Evolutionary conservation across 2,797 vertebrate genomes (phyloP).

Genomic region (Sebastes nivosus): DNA sequence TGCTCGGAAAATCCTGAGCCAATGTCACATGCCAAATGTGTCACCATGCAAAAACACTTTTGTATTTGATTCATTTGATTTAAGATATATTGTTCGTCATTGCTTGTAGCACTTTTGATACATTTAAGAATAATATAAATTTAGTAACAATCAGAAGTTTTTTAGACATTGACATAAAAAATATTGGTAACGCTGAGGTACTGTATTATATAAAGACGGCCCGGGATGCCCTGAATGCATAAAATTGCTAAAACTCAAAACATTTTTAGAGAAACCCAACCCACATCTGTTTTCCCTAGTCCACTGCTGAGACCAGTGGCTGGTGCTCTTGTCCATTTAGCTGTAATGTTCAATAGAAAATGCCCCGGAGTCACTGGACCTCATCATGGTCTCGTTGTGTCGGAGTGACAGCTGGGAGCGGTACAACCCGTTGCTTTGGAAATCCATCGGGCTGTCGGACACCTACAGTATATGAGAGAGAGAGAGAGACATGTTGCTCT

Average conservation of each 20-base stretch:
- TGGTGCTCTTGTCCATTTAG: constrained; percentile 34
- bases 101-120: not conserved
- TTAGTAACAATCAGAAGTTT: not conserved
- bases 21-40: not conserved
- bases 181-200: not conserved
- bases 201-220: not conserved
- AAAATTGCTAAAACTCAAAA: not conserved
- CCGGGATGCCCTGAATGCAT: not conserved
- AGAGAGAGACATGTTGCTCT: not conserved
- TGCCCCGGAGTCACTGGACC: constrained; percentile 87
- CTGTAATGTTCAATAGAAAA: constrained; percentile 87
- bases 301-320: not conserved
- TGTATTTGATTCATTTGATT: not conserved
- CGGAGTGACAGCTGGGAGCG: constrained; percentile 79
- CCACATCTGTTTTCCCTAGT: not conserved
- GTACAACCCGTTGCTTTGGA: constrained; percentile 71
- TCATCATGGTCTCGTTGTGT: constrained; percentile 83
- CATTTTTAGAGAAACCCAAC: not conserved
- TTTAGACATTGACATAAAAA: not conserved
- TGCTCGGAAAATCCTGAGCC: not conserved
- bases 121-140: not conserved
- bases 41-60: constrained; percentile 34
- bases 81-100: not conserved
- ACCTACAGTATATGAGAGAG: constrained; percentile 63
- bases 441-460: constrained; percentile 68